Evolutionary conservation across 2,113 vertebrate species (phyloP), one percentile per base, ranked within the genome.

Genomic region (Gopherus flavomarginatus): DNA sequence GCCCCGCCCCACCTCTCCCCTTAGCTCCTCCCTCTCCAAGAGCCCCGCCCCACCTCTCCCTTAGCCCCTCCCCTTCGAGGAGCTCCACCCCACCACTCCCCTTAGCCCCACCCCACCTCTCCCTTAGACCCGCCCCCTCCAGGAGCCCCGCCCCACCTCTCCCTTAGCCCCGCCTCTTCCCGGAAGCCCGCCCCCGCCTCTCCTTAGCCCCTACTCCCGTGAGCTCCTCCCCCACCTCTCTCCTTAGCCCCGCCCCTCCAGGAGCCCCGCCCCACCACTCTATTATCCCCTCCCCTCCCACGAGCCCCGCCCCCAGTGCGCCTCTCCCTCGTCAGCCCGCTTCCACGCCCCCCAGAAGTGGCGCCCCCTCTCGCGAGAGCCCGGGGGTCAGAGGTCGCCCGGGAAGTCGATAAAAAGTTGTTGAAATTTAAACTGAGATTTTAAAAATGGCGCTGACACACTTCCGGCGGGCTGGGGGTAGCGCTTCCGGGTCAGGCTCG

Each of bases 401-500:
- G 65, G 35, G n/a, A n/a, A 2, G 65, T n/a, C 65, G 16, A n/a
- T 21, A 17, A 19, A 16, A 19, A 16, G 7, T 69, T 7, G 9
- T 16, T n/a, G 17, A 16, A 6, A n/a, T 35, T 16, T 8, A 19
- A 69, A 69, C 7, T 4, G 8, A 8, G 35, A 19, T 31, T 65
- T 35, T 3, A 1, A 19, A 19, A 69, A 38, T 69, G 44, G 12
- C 42, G 59, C 27, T 21, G 52, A 29, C 44, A 42, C 29, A 54
- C 86, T 92, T 92, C 91, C 86, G 86, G 81, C 47, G 24, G n/a
- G 7, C 2, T 4, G 5, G 8, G 8, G 47, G 85, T 83, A 59
- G 54, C 27, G 24, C 65, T 88, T 92, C 91, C 86, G 86, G 86
- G 47, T 92, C 80, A 79, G 16, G n/a, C 11, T n/a, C 38, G 81